Evolutionary conservation across 2,888 invertebrate species (phyloP).

Genomic region (Clitarchus hookeri): DNA sequence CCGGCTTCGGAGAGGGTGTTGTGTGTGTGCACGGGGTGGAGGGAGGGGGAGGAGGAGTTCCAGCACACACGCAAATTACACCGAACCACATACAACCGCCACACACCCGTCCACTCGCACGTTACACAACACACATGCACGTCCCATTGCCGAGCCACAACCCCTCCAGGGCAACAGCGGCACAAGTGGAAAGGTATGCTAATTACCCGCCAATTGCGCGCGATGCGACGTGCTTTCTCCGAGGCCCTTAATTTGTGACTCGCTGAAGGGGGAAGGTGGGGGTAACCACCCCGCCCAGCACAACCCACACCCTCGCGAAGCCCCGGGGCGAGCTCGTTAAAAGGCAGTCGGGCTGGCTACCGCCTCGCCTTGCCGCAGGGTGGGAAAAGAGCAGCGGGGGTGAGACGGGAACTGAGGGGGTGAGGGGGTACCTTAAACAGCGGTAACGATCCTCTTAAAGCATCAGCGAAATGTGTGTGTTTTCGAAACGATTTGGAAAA

Average conservation of each 20-base stretch:
- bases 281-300: background rate
- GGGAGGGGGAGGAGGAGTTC: background rate
- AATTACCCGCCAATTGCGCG: background rate
- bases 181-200: background rate
- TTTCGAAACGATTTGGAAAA: constrained; percentile 1
- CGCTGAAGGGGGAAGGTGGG: background rate
- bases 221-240: background rate
- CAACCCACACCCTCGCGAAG: background rate
- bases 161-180: constrained; percentile 1
- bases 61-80: constrained; percentile 14
- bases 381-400: too few species aligned
- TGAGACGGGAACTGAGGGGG: too few species aligned
- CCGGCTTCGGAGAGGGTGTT: background rate
- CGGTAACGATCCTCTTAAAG: constrained; percentile 14
- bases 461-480: constrained; percentile 3
- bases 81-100: background rate
- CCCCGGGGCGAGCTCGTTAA: background rate
- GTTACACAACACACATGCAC: background rate
- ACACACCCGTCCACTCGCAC: background rate
- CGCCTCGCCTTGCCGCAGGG: background rate
- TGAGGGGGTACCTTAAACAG: background rate
- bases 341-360: background rate
- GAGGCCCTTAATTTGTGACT: background rate
- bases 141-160: too few species aligned
- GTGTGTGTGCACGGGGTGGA: background rate